phyloP scores from a whole-genome alignment of 2,113 vertebrate species.

The Platysternon megacephalum region DNA sequence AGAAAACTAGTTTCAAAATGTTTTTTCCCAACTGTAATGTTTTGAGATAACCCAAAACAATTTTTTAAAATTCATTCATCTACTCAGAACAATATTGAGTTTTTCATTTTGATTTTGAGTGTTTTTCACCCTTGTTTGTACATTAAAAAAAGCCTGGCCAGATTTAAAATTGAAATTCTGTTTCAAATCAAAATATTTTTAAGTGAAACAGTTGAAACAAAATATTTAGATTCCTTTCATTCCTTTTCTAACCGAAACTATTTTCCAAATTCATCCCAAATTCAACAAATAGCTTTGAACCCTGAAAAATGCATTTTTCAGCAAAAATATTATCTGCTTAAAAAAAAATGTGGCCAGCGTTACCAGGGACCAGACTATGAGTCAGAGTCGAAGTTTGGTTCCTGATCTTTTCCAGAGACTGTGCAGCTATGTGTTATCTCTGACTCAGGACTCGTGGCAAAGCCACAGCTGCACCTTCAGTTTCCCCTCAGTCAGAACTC shows the following conservation, averaged over 20 bases:
- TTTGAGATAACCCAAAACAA: background rate
- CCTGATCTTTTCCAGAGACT: accelerated
- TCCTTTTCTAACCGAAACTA: background rate
- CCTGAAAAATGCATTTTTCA: background rate
- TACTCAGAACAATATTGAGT: background rate
- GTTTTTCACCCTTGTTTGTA: background rate
- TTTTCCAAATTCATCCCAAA: background rate
- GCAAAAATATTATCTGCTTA: background rate
- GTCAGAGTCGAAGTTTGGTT: background rate
- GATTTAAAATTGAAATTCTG: background rate
- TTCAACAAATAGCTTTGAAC: background rate
- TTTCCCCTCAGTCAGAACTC: background rate
- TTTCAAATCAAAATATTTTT: background rate
- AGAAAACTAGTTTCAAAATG: background rate
- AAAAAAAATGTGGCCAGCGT: background rate
- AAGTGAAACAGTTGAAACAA: background rate
- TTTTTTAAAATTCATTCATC: background rate
- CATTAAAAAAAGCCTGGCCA: background rate
- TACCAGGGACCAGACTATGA: background rate
- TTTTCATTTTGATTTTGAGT: background rate
- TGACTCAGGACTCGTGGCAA: background rate
- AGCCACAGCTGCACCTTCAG: background rate
- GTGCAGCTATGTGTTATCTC: background rate
- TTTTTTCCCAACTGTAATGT: background rate
- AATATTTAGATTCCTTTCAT: background rate